Percentiles rank a stretch among this genome's conserved stretches.
phyloP scores from a whole-genome alignment of 2,797 vertebrate species.

The Anabacerthia variegaticeps region DNA sequence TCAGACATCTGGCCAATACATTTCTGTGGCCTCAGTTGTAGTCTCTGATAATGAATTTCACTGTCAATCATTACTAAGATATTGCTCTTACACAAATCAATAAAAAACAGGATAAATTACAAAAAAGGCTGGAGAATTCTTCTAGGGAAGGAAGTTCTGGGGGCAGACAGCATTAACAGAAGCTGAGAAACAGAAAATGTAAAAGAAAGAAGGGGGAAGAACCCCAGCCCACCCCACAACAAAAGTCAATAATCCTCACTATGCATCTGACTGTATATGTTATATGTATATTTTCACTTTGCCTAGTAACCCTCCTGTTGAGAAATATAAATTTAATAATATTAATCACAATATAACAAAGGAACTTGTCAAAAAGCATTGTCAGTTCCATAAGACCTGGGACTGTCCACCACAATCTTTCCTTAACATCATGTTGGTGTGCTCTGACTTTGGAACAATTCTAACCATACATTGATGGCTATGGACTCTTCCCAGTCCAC shows the following conservation, averaged over 20 bases:
- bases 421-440: not conserved
- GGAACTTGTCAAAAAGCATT: not conserved
- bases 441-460: not conserved
- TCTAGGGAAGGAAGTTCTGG: not conserved
- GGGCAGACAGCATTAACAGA: not conserved
- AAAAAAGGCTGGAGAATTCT: not conserved
- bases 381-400: not conserved
- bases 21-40: not conserved
- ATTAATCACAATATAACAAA: not conserved
- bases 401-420: not conserved
- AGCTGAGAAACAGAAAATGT: not conserved
- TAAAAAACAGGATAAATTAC: not conserved
- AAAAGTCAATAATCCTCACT: not conserved
- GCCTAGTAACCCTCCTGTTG: not conserved
- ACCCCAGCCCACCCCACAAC: accelerated
- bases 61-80: not conserved
- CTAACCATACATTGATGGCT: not conserved
- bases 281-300: not conserved
- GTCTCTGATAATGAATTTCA: not conserved
- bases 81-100: not conserved
- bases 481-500: not conserved
- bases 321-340: not conserved
- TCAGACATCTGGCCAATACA: not conserved
- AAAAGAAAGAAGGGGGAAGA: not conserved
- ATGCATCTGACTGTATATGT: not conserved